These are phyloP conservation scores for Sphenodon punctatus DNA, from an alignment of 2,797 vertebrate species.

Conservation along the genomic window DNA sequence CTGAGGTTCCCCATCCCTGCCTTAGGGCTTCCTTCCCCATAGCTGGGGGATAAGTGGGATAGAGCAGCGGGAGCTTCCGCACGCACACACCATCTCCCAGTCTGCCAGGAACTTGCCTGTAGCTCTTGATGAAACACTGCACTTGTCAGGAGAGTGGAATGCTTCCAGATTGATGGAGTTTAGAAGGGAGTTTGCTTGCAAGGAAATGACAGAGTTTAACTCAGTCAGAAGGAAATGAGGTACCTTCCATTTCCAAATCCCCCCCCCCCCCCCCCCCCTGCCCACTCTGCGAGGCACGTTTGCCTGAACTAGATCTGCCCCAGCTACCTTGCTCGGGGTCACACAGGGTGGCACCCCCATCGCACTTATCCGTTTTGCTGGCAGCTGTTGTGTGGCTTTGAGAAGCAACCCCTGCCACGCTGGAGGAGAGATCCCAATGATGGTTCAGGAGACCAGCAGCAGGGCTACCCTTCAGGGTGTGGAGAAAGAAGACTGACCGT, in stretches of 20 bases:
- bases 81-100: neutral
- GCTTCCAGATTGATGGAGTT: too few relatives aligned
- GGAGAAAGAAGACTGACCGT: accelerated
- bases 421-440: neutral
- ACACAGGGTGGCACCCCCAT: conserved; percentile 4
- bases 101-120: neutral
- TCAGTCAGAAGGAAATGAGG: too few relatives aligned
- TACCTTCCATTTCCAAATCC: neutral
- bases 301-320: conserved; percentile 28
- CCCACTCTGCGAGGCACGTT: accelerated
- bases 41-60: too few relatives aligned
- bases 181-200: too few relatives aligned
- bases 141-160: neutral
- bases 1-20: too few relatives aligned
- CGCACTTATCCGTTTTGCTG: accelerated
- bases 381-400: neutral
- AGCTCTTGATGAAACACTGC: neutral
- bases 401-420: neutral
- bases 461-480: neutral
- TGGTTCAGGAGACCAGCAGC: accelerated
- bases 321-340: conserved; percentile 2
- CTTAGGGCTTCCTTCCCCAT: too few relatives aligned
- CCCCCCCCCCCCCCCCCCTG: neutral
- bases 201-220: too few relatives aligned
- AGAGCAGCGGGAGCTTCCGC: neutral